phyloP scores from a whole-genome alignment of 2,888 invertebrate genomes.

The Eilema sororculum region DNA sequence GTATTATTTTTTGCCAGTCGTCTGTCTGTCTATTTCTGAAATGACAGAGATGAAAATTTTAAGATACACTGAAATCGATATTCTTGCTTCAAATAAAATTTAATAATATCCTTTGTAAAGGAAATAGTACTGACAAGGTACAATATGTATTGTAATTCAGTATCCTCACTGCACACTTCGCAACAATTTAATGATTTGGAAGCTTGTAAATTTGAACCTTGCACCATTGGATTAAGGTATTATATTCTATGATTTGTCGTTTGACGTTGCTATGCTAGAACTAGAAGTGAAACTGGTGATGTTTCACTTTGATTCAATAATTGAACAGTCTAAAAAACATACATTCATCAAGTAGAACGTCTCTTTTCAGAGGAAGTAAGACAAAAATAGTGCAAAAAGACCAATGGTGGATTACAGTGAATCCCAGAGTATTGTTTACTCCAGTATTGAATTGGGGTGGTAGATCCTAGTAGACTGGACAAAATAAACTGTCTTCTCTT shows the following conservation, averaged over 20 bases:
- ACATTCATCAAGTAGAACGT: background rate
- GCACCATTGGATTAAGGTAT: background rate
- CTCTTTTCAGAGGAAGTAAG: background rate
- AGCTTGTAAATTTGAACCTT: background rate
- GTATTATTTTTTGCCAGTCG: too few relatives aligned
- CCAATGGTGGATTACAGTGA: too few relatives aligned
- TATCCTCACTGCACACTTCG: slow-evolving; percentile 13
- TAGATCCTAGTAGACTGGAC: too few relatives aligned
- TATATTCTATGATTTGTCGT: background rate
- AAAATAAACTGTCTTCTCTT: too few relatives aligned
- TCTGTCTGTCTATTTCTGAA: too few relatives aligned
- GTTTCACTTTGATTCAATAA: background rate
- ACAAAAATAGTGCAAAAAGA: too few relatives aligned
- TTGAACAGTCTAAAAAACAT: background rate
- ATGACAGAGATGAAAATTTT: too few relatives aligned
- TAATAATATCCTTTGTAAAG: slow-evolving; percentile 15
- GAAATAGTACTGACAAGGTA: slow-evolving; percentile 19
- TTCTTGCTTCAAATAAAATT: background rate
- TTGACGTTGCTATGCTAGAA: background rate
- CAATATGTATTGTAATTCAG: slow-evolving; percentile 21
- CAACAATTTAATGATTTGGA: background rate
- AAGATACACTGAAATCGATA: background rate
- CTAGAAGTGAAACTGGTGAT: background rate
- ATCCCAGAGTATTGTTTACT: too few relatives aligned
- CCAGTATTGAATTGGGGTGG: too few relatives aligned